Evolutionary conservation across 2,113 vertebrate species (phyloP).

Genomic region (Pandion haliaetus): DNA sequence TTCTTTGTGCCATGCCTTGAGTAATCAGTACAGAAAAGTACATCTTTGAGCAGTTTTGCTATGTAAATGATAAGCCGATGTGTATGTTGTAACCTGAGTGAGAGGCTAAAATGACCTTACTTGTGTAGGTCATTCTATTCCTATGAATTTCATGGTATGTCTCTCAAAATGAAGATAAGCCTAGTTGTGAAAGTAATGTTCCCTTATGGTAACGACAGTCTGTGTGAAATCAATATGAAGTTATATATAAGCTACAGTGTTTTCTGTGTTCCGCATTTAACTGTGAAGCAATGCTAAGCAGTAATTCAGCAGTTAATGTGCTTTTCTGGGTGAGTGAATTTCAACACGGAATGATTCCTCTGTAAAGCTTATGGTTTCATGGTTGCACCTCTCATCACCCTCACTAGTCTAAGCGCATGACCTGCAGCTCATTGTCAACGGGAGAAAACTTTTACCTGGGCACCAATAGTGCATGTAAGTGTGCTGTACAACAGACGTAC

Average conservation of each 20-base stretch:
- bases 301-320: neutral
- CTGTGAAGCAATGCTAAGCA: neutral
- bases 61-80: neutral
- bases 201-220: neutral
- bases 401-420: neutral
- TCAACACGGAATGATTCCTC: neutral
- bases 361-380: neutral
- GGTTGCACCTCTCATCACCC: neutral
- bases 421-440: accelerated
- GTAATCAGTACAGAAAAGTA: neutral
- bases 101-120: neutral
- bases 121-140: neutral
- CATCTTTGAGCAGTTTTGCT: neutral
- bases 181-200: neutral
- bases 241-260: neutral
- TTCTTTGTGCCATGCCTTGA: neutral
- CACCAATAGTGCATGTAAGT: neutral
- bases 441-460: neutral
- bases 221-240: neutral
- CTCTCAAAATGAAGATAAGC: neutral
- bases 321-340: neutral
- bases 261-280: neutral
- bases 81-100: neutral
- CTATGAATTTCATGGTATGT: neutral
- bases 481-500: neutral